Evolutionary conservation across 2,888 invertebrate genomes (phyloP), one percentile per base, ranked within the genome.

Genomic region (Leptinotarsa rubiginosa): DNA sequence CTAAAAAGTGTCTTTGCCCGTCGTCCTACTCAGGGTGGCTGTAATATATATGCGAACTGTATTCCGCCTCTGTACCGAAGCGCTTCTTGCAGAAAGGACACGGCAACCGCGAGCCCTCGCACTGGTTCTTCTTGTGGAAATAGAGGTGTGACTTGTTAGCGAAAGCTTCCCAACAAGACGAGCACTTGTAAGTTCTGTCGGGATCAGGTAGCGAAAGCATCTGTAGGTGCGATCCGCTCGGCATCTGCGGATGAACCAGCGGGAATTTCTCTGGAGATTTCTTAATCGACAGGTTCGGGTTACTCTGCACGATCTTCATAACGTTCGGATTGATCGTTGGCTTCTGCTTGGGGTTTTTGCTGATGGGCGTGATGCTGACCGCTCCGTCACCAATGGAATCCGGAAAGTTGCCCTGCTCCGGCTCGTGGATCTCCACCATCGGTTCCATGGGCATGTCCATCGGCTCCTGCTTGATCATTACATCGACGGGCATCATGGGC

Each of bases 51-150:
- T 88, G 88, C 25, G 88, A 87, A 81, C 88, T 88, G 76, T 88
- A 88, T n/a, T 87, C 87, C 5, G 87, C 86, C 75, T 88, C 87
- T 3, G 88, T 88, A 2, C 88, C 88, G 74, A 88, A 88, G 4
- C 88, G 84, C 76, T 88, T 88, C 77, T 88, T 87, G 76, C 88
- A 88, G 79, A 88, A 88, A 41, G 88, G 88, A 80, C 88, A 88
- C 41, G 88, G 88, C 81, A 87, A 87, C 70, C 86, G 83, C 1
- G 88, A 88, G 4, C 88, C 87, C 73, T 87, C 86, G 78, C 88
- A 88, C 73, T 87, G 86, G 77, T 88, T 87, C 78, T 88, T 88
- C 80, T 88, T 88, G 75, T 88, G 88, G 78, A 88, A 88, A 80
- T 88, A 88, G 68, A 88, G 81, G 78, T 87, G 87, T 0, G 88